Evolutionary conservation across 2,888 invertebrate genomes (phyloP).

Genomic region (Adineta ricciae): DNA sequence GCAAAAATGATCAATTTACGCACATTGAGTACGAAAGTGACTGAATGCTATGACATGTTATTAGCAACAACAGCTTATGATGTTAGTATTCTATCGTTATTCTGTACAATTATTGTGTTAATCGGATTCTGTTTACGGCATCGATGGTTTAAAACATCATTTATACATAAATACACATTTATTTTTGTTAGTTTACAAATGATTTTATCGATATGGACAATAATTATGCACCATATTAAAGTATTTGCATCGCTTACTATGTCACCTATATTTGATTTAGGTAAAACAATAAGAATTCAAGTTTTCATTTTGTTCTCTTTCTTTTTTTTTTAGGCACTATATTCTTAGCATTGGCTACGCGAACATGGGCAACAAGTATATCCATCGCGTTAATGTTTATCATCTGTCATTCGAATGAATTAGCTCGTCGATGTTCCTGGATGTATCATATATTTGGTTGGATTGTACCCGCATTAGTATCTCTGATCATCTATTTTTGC

Average conservation of each 20-base stretch:
- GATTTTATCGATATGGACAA: not conserved
- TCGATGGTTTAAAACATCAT: not conserved
- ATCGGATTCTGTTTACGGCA: not conserved
- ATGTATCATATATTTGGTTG: conserved; percentile 10
- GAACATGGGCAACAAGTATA: not conserved
- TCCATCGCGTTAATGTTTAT: not conserved
- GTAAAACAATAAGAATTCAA: not conserved
- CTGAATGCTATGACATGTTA: not conserved
- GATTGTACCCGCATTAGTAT: not conserved
- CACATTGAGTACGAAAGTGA: not conserved
- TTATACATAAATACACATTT: not conserved
- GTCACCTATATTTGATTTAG: not conserved
- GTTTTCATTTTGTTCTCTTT: too few relatives aligned
- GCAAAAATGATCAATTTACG: conserved; percentile 32
- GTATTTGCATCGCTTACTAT: not conserved
- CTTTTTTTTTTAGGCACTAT: not conserved
- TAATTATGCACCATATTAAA: not conserved
- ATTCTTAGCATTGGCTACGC: not conserved
- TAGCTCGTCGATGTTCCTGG: not conserved
- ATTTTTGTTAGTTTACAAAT: not conserved
- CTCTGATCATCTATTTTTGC: not conserved
- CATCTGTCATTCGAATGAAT: not conserved
- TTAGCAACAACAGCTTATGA: not conserved
- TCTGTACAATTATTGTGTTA: conserved; percentile 12
- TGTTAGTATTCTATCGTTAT: not conserved